Conservation (phyloP, 2,113 vertebrate genomes). For the Climacteris rufus region DNA sequence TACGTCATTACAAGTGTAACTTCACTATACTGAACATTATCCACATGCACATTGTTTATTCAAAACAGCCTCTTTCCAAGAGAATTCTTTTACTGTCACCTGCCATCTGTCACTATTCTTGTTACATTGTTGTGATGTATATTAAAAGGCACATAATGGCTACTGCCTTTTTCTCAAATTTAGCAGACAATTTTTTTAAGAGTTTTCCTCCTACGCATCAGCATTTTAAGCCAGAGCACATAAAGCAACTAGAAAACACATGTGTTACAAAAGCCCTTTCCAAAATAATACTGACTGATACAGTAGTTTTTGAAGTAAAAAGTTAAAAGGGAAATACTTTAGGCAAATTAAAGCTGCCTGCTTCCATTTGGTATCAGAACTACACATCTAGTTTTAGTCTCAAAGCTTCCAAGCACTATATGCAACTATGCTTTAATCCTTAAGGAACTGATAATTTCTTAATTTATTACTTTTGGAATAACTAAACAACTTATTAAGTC, state of each 20-base stretch:
- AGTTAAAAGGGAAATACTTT: background rate
- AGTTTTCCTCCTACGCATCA: background rate
- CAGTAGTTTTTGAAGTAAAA: background rate
- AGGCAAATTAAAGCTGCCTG: background rate
- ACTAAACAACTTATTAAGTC: background rate
- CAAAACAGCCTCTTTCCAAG: background rate
- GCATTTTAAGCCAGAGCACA: background rate
- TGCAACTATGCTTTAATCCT: background rate
- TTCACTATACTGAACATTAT: background rate
- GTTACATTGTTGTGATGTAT: background rate
- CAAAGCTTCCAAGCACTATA: background rate
- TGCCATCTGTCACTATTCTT: background rate
- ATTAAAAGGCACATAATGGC: background rate
- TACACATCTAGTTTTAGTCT: background rate
- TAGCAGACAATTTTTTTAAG: background rate
- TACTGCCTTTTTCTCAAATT: background rate
- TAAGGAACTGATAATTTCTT: background rate
- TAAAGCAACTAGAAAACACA: background rate
- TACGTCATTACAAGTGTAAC: background rate
- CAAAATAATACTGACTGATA: background rate
- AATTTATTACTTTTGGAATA: background rate
- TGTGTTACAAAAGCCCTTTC: background rate
- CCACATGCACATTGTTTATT: fast-evolving
- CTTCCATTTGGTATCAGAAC: background rate
- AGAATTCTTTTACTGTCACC: background rate